These are phyloP conservation scores for Colius striatus DNA, from an alignment of 2,113 vertebrate species.

Conservation along the genomic window DNA sequence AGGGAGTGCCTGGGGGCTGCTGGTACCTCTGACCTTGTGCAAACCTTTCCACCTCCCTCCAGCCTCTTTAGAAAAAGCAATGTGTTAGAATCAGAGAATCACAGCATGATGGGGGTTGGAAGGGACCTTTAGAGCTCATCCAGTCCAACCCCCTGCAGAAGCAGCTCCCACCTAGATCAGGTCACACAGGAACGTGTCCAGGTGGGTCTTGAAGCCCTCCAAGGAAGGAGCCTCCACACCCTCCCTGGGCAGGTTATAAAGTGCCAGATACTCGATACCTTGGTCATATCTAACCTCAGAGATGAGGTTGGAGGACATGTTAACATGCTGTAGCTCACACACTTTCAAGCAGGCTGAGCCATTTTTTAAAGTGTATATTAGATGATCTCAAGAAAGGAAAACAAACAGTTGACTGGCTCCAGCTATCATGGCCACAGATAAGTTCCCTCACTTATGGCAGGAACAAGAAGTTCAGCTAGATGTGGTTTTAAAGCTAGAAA, in stretches of 20 bases:
- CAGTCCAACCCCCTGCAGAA: too few species aligned
- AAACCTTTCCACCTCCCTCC: background rate
- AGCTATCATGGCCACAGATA: background rate
- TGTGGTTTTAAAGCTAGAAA: background rate
- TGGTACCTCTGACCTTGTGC: background rate
- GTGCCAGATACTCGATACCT: background rate
- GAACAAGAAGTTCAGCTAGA: background rate
- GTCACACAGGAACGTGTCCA: too few species aligned
- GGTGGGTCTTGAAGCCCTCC: too few species aligned
- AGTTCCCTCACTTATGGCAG: background rate
- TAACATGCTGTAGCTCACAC: background rate
- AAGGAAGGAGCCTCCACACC: too few species aligned
- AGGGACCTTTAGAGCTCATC: too few species aligned
- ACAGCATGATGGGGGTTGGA: too few species aligned
- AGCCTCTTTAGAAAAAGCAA: background rate
- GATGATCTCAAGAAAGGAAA: background rate
- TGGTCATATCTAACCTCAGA: background rate
- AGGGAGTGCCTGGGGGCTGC: fast-evolving
- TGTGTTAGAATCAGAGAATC: background rate
- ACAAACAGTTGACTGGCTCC: background rate
- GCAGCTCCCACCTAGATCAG: too few species aligned
- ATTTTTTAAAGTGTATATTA: background rate
- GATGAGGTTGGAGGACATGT: background rate
- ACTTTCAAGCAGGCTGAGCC: background rate
- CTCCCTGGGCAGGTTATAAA: background rate